Conservation (phyloP, 2,797 vertebrate genomes). For the Zenarchopterus dispar region DNA sequence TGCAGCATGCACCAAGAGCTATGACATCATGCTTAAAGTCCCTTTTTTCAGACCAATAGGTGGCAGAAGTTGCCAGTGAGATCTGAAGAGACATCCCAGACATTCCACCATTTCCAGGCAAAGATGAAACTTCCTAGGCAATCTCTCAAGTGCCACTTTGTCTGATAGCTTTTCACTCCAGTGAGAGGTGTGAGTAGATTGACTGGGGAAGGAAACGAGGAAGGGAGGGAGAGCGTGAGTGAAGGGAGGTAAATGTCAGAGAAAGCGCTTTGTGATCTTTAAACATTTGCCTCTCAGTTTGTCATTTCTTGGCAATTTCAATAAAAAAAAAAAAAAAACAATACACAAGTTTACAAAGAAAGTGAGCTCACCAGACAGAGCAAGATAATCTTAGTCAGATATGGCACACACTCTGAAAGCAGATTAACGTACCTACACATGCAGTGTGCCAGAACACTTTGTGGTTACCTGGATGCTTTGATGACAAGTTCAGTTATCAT, state of each 20-base stretch:
- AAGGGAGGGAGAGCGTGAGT: slow-evolving; percentile 38
- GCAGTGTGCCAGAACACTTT: slow-evolving; percentile 11
- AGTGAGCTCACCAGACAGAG: slow-evolving; percentile 48
- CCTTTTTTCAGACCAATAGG: slow-evolving; percentile 78
- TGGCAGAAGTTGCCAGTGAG: slow-evolving; percentile 79
- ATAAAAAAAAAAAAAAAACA: slow-evolving; percentile 66
- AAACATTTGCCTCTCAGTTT: slow-evolving; percentile 69
- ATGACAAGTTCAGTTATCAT: slow-evolving; percentile 18
- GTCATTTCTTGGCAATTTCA: slow-evolving; percentile 67
- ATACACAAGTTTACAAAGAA: slow-evolving; percentile 53
- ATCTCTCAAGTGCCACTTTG: slow-evolving; percentile 82
- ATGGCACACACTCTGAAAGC: slow-evolving; percentile 32
- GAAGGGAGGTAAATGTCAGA: slow-evolving; percentile 68
- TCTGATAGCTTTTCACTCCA: slow-evolving; percentile 78
- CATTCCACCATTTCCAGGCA: slow-evolving; percentile 74
- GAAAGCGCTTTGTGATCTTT: slow-evolving; percentile 65
- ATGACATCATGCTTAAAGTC: slow-evolving; percentile 63
- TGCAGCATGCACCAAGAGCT: slow-evolving; percentile 20
- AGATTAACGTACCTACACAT: slow-evolving; percentile 17
- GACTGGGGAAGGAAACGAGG: slow-evolving; percentile 54
- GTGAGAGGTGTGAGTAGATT: slow-evolving; percentile 69
- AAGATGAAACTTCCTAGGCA: slow-evolving; percentile 77
- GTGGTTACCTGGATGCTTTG: slow-evolving; percentile 8
- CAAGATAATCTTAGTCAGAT: slow-evolving; percentile 46
- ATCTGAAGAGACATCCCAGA: slow-evolving; percentile 56